Conservation (phyloP, 2,888 invertebrate species). For the Rhaphigaster nebulosa region DNA sequence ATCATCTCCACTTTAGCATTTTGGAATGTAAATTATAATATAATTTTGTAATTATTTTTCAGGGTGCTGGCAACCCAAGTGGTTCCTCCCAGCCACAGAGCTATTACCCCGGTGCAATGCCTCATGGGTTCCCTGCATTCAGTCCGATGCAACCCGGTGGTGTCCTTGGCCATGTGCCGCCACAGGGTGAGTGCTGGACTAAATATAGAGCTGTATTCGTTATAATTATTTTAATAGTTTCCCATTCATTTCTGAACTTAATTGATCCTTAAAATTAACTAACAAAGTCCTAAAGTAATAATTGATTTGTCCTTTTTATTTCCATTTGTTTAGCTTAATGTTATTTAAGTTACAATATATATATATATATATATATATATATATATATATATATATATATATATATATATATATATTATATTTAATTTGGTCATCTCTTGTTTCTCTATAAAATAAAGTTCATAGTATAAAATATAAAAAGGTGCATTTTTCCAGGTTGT, state of each 20-base stretch:
- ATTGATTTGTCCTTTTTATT: neutral
- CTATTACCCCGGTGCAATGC: conserved; percentile 72
- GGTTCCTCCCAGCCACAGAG: conserved; percentile 80
- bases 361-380: too few relatives aligned
- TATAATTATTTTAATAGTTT: neutral
- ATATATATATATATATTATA: too few relatives aligned
- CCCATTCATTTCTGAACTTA: neutral
- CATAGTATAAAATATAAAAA: too few relatives aligned
- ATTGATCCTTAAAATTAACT: neutral
- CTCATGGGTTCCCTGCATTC: conserved; percentile 71
- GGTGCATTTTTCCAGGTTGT: too few relatives aligned
- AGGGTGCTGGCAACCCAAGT: conserved; percentile 76
- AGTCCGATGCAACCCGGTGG: conserved; percentile 72
- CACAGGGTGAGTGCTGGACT: conserved; percentile 68
- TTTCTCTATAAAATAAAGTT: too few relatives aligned
- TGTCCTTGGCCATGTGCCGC: conserved; percentile 71
- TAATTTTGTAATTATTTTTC: conserved; percentile 63
- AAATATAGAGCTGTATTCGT: neutral
- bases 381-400: too few relatives aligned
- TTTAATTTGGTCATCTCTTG: too few relatives aligned
- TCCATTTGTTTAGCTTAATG: neutral
- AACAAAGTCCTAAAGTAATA: neutral
- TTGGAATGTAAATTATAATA: neutral
- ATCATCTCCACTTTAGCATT: neutral
- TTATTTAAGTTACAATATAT: too few relatives aligned